phyloP scores from a whole-genome alignment of 1,140 invertebrate species.

The Rhagoletis pomonella region DNA sequence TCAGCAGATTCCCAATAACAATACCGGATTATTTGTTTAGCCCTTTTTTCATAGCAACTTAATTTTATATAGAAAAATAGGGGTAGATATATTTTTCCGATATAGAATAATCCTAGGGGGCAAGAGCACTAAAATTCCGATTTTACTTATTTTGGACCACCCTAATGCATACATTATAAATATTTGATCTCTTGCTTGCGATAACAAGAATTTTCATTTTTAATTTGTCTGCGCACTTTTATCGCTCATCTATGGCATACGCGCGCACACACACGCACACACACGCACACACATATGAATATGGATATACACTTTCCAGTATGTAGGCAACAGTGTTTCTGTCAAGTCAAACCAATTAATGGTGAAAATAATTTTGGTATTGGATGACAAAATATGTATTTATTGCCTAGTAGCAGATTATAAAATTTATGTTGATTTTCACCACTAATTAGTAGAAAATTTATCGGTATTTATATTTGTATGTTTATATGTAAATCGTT shows the following conservation, averaged over 20 bases:
- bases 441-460: background rate
- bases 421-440: background rate
- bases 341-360: background rate
- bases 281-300: background rate
- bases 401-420: conserved; percentile 4
- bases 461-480: no score
- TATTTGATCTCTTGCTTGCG: background rate
- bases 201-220: conserved; percentile 43
- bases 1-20: no score
- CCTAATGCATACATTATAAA: background rate
- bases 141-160: no score
- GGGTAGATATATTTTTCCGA: no score
- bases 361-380: background rate
- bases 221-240: conserved; percentile 45
- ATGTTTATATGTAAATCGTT: no score
- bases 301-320: background rate
- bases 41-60: no score
- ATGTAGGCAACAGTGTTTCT: background rate
- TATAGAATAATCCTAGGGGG: no score
- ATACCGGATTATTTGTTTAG: no score
- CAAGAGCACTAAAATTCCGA: no score
- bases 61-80: no score
- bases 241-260: background rate
- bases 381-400: conserved; percentile 5
- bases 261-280: background rate